A percentile compares a stretch with the other conserved stretches of the same genome.
Conservation (phyloP, 2,113 vertebrate species). For the Vimba vimba region DNA sequence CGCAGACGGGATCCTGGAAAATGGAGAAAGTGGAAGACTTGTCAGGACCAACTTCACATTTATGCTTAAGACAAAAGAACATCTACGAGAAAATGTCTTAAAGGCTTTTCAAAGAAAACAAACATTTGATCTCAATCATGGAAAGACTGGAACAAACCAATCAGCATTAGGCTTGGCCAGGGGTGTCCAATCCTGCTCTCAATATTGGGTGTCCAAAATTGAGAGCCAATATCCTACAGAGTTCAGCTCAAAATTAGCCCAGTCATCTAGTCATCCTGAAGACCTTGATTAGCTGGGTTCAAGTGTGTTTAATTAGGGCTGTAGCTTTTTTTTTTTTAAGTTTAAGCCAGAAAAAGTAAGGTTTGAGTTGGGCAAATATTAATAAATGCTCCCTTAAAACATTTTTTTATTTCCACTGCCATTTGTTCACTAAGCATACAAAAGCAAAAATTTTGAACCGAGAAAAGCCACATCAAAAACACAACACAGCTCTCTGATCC, state of each 20-base stretch:
- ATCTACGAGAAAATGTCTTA: background rate
- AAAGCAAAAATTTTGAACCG: background rate
- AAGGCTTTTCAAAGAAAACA: background rate
- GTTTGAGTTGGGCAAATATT: background rate
- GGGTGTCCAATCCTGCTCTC: background rate
- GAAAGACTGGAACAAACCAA: background rate
- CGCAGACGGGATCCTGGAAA: conserved; percentile 93
- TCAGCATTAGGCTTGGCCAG: background rate
- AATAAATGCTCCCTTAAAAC: background rate
- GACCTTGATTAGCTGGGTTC: background rate
- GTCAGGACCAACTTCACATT: background rate
- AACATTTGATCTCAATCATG: background rate
- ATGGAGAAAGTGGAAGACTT: conserved; percentile 23
- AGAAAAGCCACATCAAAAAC: conserved; percentile 21
- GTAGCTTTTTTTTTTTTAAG: background rate
- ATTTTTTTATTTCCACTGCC: background rate
- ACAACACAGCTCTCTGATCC: conserved; percentile 34
- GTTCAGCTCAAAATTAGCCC: background rate
- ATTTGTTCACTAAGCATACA: background rate
- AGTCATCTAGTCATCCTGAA: background rate
- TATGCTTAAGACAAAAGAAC: background rate
- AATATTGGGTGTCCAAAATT: too few species aligned
- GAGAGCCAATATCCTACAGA: background rate
- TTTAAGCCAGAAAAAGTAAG: background rate
- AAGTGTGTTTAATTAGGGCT: background rate